Conservation (phyloP, 2,888 invertebrate species). For the Melolontha melolontha region DNA sequence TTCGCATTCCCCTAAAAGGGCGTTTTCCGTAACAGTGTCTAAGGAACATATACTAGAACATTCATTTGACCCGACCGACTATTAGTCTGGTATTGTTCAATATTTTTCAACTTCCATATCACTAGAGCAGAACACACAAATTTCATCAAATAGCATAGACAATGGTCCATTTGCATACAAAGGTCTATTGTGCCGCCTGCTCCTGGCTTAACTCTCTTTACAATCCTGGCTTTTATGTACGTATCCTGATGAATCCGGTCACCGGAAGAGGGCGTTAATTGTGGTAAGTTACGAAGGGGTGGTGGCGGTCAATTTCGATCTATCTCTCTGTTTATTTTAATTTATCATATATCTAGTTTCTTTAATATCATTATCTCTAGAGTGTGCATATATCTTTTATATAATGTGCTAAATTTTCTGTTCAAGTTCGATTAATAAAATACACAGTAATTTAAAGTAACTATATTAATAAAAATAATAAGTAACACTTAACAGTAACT, state of each 20-base stretch:
- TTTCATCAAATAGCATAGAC: constrained; percentile 56
- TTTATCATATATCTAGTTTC: neutral
- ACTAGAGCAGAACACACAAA: constrained; percentile 55
- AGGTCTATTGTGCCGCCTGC: constrained; percentile 56
- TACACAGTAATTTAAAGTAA: too few species aligned
- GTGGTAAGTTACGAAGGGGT: constrained; percentile 35
- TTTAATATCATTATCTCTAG: too few species aligned
- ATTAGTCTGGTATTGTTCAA: constrained; percentile 41
- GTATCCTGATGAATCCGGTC: constrained; percentile 49
- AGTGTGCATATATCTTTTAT: too few species aligned
- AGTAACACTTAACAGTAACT: too few species aligned
- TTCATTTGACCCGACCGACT: constrained; percentile 26
- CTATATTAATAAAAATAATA: too few species aligned
- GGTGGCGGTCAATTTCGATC: constrained; percentile 26
- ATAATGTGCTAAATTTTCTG: too few species aligned
- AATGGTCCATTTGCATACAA: constrained; percentile 58
- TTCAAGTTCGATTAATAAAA: too few species aligned
- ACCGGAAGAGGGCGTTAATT: constrained; percentile 52
- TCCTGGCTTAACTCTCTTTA: constrained; percentile 46
- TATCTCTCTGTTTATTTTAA: constrained; percentile 11
- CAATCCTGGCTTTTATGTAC: constrained; percentile 47
- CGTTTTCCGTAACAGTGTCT: constrained; percentile 28
- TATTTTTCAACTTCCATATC: constrained; percentile 48
- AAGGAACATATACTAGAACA: constrained; percentile 8
- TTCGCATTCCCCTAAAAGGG: constrained; percentile 26